Evolutionary conservation across 2,113 vertebrate genomes (phyloP).

Genomic region (Butorides virescens): DNA sequence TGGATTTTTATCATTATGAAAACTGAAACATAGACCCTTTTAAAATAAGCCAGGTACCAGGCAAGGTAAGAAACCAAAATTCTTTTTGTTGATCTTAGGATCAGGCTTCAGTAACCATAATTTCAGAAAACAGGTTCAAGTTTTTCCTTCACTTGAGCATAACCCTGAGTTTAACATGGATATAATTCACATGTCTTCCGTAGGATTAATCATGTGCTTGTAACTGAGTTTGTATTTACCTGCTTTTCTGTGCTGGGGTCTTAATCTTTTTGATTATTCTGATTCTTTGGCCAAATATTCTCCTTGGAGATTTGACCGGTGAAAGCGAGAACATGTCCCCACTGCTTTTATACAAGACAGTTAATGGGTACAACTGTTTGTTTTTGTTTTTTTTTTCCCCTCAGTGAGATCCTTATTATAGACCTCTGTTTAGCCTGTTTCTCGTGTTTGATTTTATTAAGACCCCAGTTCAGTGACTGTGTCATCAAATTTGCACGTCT

Average conservation of each 20-base stretch:
- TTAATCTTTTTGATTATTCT: background rate
- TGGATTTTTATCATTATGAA: conserved; percentile 23
- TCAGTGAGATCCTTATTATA: background rate
- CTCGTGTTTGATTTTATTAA: background rate
- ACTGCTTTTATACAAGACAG: background rate
- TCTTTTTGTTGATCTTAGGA: background rate
- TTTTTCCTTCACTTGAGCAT: background rate
- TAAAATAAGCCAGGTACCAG: conserved; percentile 35
- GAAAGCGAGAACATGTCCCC: background rate
- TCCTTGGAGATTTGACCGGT: background rate
- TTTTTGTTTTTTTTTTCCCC: background rate
- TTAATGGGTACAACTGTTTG: background rate
- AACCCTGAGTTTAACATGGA: background rate
- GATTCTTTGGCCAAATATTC: background rate
- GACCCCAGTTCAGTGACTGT: background rate
- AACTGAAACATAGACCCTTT: conserved; percentile 14
- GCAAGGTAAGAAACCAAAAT: conserved; percentile 44
- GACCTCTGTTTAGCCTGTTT: background rate
- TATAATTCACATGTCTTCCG: background rate
- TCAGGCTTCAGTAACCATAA: background rate
- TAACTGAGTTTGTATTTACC: background rate
- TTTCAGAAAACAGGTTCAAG: background rate
- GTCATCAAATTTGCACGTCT: background rate
- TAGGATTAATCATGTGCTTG: background rate
- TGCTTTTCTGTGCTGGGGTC: background rate